Evolutionary conservation across 2,797 vertebrate species (phyloP).

Genomic region (Oceanodroma leucorhoa): DNA sequence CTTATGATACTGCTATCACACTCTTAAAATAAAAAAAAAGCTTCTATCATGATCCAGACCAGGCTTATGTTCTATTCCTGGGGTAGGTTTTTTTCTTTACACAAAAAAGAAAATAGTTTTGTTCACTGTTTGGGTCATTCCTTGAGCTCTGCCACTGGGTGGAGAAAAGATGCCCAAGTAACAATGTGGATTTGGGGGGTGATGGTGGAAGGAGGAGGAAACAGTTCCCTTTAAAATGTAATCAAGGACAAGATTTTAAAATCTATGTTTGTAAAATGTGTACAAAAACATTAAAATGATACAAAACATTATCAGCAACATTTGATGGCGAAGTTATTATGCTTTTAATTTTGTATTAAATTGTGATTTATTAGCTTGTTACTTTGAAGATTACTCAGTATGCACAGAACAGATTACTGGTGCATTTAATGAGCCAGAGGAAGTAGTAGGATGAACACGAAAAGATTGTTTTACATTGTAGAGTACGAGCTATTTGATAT

Average conservation of each 20-base stretch:
- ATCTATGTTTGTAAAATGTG: conserved; percentile 9
- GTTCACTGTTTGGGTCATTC: neutral
- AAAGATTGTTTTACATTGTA: conserved; percentile 68
- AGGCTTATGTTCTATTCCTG: conserved; percentile 41
- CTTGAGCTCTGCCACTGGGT: neutral
- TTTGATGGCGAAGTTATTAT: conserved; percentile 55
- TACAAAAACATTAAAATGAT: neutral
- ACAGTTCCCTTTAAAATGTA: neutral
- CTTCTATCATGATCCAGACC: conserved; percentile 67
- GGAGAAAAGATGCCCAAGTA: neutral
- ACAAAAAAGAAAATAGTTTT: neutral
- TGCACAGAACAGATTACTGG: conserved; percentile 65
- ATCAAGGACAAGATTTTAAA: neutral
- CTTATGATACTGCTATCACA: conserved; percentile 84
- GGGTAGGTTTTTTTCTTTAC: neutral
- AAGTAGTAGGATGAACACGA: conserved; percentile 68
- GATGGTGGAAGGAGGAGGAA: neutral
- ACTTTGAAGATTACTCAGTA: conserved; percentile 65
- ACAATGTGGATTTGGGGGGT: neutral
- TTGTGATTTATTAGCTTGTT: conserved; percentile 72
- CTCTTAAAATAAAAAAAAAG: conserved; percentile 78
- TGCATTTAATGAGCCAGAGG: conserved; percentile 76
- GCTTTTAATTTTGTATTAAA: conserved; percentile 73
- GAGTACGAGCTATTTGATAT: conserved; percentile 77
- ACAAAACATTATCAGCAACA: conserved; percentile 28